Percentiles rank a stretch among this genome's conserved stretches.
Conservation (phyloP, 2,888 invertebrate species). For the Gerris lacustris region DNA sequence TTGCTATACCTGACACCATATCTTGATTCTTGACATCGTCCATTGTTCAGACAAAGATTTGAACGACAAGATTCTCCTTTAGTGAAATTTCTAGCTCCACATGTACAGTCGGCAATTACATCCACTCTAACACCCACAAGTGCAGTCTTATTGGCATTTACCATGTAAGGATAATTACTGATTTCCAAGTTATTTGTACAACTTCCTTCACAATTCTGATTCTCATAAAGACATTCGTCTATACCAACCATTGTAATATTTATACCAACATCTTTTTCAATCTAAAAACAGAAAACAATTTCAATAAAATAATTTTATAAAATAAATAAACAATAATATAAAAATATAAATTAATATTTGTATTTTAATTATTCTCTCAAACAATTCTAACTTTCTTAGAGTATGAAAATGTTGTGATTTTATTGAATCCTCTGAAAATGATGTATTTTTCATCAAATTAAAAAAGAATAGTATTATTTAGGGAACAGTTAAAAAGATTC, state of each 20-base stretch:
- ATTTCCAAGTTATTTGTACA: slow-evolving; percentile 87
- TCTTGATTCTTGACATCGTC: slow-evolving; percentile 83
- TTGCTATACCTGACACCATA: slow-evolving; percentile 42
- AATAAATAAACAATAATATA: not conserved
- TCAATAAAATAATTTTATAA: slow-evolving; percentile 9
- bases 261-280: slow-evolving; percentile 85
- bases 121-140: slow-evolving; percentile 91
- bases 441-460: no score
- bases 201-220: slow-evolving; percentile 89
- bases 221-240: slow-evolving; percentile 89
- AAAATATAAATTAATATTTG: not conserved
- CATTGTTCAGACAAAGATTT: slow-evolving; percentile 89
- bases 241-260: slow-evolving; percentile 97
- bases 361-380: no score
- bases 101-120: slow-evolving; percentile 83
- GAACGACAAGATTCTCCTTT: slow-evolving; percentile 79
- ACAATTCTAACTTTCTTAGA: no score
- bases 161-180: slow-evolving; percentile 81
- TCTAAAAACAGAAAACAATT: slow-evolving; percentile 38
- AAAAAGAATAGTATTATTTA: no score
- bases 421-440: no score
- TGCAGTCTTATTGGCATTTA: slow-evolving; percentile 93
- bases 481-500: no score
- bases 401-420: no score
- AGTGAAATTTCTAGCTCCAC: slow-evolving; percentile 84